Evolutionary conservation across 2,797 vertebrate genomes (phyloP).

Genomic region (Pseudopleuronectes americanus): DNA sequence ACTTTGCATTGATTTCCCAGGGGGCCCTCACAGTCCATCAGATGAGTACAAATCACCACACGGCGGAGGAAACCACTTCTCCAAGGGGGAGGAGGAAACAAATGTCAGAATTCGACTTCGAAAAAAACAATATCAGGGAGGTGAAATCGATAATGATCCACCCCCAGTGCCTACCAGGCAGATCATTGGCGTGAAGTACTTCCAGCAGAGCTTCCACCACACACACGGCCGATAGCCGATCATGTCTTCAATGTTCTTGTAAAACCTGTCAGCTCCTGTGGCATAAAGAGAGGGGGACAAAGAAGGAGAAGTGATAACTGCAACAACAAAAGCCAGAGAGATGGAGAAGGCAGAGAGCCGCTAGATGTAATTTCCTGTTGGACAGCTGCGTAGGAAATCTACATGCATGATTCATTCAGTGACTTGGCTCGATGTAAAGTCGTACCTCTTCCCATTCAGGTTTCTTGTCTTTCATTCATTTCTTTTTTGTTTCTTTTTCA

Average conservation of each 20-base stretch:
- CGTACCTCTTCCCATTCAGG: background rate
- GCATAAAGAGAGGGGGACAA: conserved; percentile 16
- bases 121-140: background rate
- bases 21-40: conserved; percentile 10
- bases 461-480: background rate
- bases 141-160: conserved; percentile 20
- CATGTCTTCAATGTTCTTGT: conserved; percentile 92
- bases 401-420: conserved; percentile 19
- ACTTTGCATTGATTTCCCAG: conserved; percentile 38
- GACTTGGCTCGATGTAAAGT: background rate
- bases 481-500: too few relatives aligned
- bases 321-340: conserved; percentile 17
- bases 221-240: conserved; percentile 90
- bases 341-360: background rate
- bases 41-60: conserved; percentile 26
- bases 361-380: conserved; percentile 60
- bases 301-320: conserved; percentile 15
- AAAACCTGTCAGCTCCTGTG: conserved; percentile 91
- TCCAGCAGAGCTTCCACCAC: conserved; percentile 96
- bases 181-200: conserved; percentile 89
- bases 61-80: background rate
- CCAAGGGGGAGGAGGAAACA: background rate
- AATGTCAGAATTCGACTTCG: background rate
- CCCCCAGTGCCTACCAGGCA: conserved; percentile 83
- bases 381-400: conserved; percentile 11